Evolutionary conservation across 2,888 invertebrate genomes (phyloP).

Genomic region (Notocelia uddmanniana): DNA sequence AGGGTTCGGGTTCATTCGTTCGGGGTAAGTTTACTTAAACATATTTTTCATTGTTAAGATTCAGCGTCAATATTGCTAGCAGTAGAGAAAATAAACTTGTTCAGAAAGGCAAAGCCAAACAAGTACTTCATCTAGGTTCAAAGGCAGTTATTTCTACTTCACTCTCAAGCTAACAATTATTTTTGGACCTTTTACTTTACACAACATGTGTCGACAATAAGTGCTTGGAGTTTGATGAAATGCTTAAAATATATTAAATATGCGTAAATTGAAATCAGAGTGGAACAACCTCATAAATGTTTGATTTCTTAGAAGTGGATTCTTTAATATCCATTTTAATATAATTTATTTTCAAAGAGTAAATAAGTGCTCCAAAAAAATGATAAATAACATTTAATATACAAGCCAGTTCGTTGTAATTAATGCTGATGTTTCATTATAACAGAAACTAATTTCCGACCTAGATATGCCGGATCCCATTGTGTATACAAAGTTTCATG

Average conservation of each 20-base stretch:
- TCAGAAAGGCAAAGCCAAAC: background rate
- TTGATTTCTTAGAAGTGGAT: background rate
- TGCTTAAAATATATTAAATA: background rate
- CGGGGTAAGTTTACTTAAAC: background rate
- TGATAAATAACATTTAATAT: no score
- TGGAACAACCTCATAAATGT: background rate
- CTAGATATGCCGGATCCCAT: no score
- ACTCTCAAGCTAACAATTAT: conserved; percentile 9
- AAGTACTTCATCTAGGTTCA: conserved; percentile 17
- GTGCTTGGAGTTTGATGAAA: conserved; percentile 10
- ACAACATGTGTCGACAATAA: background rate
- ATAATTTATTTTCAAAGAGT: background rate
- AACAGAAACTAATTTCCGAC: no score
- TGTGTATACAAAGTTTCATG: no score
- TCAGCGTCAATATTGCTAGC: background rate
- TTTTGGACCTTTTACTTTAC: conserved; percentile 3
- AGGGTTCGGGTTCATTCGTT: no score
- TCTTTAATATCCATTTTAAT: background rate
- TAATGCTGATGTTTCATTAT: no score
- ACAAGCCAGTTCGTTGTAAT: no score
- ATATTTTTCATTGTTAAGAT: background rate
- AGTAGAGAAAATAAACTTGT: background rate
- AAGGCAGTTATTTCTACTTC: conserved; percentile 21
- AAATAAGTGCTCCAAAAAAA: background rate
- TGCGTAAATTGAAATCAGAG: conserved; percentile 5